Percentiles rank a stretch among this genome's conserved stretches.
Evolutionary conservation across 2,888 invertebrate species (phyloP).

Genomic region (Magallana nippona): DNA sequence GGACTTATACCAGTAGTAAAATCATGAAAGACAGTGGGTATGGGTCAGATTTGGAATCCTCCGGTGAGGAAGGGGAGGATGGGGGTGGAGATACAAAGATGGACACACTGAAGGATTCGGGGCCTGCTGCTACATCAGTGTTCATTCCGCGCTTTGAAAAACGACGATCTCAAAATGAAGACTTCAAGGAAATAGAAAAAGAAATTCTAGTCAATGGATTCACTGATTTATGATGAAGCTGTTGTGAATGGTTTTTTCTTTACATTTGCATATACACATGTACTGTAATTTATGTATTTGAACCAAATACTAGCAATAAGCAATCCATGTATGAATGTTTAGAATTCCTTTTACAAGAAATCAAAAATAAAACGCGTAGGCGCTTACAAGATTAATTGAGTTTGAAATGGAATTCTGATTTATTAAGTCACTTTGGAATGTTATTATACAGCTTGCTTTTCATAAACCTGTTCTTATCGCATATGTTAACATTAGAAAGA

Average conservation of each 20-base stretch:
- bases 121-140: constrained; percentile 70
- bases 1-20: constrained; percentile 66
- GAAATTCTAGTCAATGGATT: constrained; percentile 43
- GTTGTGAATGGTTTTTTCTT: too few species aligned
- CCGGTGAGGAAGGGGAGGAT: constrained; percentile 40
- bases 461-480: background rate
- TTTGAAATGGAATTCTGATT: background rate
- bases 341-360: too few species aligned
- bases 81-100: constrained; percentile 25
- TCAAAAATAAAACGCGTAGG: background rate
- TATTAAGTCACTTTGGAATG: background rate
- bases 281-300: too few species aligned
- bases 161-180: constrained; percentile 17
- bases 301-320: too few species aligned
- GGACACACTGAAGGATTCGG: constrained; percentile 43
- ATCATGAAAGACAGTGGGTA: constrained; percentile 50
- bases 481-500: background rate
- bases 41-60: constrained; percentile 37
- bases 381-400: background rate
- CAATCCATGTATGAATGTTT: too few species aligned
- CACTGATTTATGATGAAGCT: background rate
- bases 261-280: too few species aligned
- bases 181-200: constrained; percentile 66
- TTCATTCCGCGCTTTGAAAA: constrained; percentile 67
- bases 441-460: background rate